Conservation (phyloP, 2,888 invertebrate genomes). For the Hemaris fuciformis region DNA sequence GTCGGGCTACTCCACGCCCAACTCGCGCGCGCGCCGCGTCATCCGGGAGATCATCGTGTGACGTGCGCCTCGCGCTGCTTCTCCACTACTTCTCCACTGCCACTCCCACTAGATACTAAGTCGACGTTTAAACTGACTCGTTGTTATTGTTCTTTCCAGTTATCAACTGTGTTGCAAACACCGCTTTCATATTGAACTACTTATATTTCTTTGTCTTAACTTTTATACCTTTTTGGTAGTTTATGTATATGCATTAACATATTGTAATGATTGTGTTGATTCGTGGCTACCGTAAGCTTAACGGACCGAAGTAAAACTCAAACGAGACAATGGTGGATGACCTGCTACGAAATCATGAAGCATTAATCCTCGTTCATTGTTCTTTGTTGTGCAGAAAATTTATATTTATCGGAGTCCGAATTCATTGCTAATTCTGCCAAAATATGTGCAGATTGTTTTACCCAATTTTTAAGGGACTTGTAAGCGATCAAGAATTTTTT, state of each 20-base stretch:
- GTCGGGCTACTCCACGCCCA: constrained; percentile 96
- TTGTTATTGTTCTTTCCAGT: not conserved
- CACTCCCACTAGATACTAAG: not conserved
- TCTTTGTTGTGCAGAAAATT: too few species aligned
- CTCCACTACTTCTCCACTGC: not conserved
- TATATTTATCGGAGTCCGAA: too few species aligned
- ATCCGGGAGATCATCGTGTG: constrained; percentile 97
- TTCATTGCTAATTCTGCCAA: too few species aligned
- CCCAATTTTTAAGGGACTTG: not conserved
- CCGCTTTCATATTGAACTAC: not conserved
- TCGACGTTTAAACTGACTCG: too few species aligned
- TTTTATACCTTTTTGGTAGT: not conserved
- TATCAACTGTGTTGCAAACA: not conserved
- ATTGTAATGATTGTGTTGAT: not conserved
- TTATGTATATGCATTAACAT: too few species aligned
- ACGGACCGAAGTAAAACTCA: not conserved
- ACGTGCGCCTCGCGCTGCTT: constrained; percentile 29
- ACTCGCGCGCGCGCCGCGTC: constrained; percentile 94
- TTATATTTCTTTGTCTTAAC: not conserved
- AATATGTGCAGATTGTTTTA: not conserved
- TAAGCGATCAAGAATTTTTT: not conserved
- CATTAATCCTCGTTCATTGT: too few species aligned
- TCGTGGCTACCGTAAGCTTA: not conserved
- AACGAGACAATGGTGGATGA: too few species aligned
- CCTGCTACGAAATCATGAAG: too few species aligned